These are phyloP conservation scores for Spermophilus dauricus DNA, from an alignment of 2,113 vertebrate genomes.

Conservation along the genomic window DNA sequence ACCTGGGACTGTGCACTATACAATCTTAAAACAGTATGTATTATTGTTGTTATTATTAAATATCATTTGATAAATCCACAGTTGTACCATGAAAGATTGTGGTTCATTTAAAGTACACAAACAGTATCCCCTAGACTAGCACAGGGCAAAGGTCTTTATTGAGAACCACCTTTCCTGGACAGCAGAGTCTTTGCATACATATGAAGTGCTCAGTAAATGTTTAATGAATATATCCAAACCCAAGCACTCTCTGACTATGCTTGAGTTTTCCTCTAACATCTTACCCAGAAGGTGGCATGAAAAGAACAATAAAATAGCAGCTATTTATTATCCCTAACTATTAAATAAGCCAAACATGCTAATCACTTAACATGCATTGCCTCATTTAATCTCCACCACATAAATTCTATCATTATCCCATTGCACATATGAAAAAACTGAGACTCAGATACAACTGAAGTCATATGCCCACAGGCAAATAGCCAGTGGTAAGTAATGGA, in stretches of 20 bases:
- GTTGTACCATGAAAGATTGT: rapidly evolving
- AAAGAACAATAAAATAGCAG: neutral
- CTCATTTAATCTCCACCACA: neutral
- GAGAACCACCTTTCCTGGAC: neutral
- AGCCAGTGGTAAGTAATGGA: neutral
- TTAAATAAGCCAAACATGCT: neutral
- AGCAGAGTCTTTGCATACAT: neutral
- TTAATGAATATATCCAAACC: neutral
- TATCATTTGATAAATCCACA: neutral
- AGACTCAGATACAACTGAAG: neutral
- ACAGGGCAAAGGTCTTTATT: neutral
- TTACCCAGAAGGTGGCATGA: neutral
- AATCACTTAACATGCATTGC: neutral
- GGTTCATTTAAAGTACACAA: neutral
- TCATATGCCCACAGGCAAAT: neutral
- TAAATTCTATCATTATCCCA: neutral
- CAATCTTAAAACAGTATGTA: neutral
- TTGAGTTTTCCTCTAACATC: neutral
- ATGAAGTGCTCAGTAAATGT: neutral
- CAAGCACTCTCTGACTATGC: neutral
- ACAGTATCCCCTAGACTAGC: neutral
- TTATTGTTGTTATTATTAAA: neutral
- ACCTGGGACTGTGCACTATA: neutral
- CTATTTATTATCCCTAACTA: neutral
- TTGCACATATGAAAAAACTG: neutral